Evolutionary conservation across 2,888 invertebrate genomes (phyloP).

Genomic region (Teleogryllus oceanicus): DNA sequence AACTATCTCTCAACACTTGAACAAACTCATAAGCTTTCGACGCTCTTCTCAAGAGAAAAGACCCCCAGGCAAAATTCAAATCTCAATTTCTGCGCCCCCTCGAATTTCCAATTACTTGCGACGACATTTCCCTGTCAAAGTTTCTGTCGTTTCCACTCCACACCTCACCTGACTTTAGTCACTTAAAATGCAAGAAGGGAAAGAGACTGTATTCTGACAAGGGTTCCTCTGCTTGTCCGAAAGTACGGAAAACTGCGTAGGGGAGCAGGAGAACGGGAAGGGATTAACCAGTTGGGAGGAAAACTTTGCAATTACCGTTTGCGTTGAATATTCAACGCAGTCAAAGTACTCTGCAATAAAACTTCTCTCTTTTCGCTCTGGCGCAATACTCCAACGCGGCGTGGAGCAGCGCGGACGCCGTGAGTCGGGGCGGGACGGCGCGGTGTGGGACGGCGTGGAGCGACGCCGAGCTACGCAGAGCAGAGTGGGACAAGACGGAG

Average conservation of each 20-base stretch:
- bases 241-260: background rate
- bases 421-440: too few species aligned
- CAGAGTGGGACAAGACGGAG: too few species aligned
- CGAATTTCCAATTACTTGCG: background rate
- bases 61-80: too few species aligned
- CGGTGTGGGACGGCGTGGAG: too few species aligned
- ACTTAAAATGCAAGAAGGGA: slow-evolving; percentile 1
- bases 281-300: background rate
- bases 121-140: background rate
- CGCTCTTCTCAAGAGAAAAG: too few species aligned
- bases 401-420: too few species aligned
- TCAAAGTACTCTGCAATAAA: background rate
- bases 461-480: too few species aligned
- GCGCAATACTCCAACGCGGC: background rate
- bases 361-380: background rate
- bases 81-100: too few species aligned
- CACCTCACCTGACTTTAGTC: background rate
- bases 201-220: background rate
- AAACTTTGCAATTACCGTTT: background rate
- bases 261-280: background rate
- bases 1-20: too few species aligned
- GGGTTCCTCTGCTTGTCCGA: background rate
- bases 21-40: too few species aligned
- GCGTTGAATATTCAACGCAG: background rate
- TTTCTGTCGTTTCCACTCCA: background rate